Evolutionary conservation across 2,113 vertebrate genomes (phyloP).

Genomic region (Caloenas nicobarica): DNA sequence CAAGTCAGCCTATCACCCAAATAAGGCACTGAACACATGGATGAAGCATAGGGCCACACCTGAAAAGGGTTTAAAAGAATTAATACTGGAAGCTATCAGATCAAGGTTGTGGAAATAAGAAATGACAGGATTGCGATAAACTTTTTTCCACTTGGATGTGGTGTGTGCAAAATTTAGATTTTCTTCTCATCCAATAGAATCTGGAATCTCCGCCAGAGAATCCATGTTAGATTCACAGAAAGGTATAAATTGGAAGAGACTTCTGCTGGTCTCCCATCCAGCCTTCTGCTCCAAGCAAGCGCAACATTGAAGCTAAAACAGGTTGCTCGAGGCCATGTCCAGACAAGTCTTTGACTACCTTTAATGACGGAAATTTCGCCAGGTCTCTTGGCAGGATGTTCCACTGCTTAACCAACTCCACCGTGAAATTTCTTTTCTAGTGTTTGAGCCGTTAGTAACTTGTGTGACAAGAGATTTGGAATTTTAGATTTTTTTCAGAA

Average conservation of each 20-base stretch:
- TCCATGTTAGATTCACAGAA: neutral
- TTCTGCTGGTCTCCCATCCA: neutral
- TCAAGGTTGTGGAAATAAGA: neutral
- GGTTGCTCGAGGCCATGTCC: neutral
- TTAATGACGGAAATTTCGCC: neutral
- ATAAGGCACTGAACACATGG: neutral
- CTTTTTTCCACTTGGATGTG: neutral
- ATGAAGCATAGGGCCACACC: neutral
- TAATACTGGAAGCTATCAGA: neutral
- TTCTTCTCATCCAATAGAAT: neutral
- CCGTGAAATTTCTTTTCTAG: neutral
- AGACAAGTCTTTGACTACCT: neutral
- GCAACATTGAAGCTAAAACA: neutral
- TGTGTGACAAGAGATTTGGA: accelerated
- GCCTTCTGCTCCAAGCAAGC: neutral
- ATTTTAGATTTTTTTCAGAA: neutral
- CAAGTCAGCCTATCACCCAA: neutral
- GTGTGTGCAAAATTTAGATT: neutral
- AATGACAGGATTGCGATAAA: neutral
- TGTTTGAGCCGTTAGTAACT: neutral
- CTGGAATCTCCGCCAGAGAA: neutral
- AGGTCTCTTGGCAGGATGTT: neutral
- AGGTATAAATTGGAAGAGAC: neutral
- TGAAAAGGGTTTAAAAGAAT: neutral
- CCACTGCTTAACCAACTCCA: neutral